A percentile compares a stretch with the other conserved stretches of the same genome.
Conservation (phyloP, 1,140 invertebrate genomes). For the Octopus sinensis region DNA sequence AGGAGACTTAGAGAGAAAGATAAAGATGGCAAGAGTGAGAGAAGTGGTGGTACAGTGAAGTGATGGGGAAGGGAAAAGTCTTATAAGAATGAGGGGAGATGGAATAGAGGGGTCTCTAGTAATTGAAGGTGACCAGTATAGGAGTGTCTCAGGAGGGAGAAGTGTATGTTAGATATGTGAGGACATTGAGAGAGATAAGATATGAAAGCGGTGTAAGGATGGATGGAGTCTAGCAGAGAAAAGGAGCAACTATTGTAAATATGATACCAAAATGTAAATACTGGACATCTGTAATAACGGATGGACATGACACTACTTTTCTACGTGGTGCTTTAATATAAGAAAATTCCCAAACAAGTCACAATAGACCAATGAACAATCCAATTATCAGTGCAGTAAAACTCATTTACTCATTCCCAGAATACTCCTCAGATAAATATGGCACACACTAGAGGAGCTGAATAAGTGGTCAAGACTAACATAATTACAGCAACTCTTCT, state of each 20-base stretch:
- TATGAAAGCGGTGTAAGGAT: too few relatives aligned
- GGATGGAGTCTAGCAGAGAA: too few relatives aligned
- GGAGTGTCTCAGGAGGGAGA: too few relatives aligned
- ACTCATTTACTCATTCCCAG: constrained; percentile 62
- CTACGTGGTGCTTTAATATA: constrained; percentile 49
- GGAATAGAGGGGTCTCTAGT: too few relatives aligned
- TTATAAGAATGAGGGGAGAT: too few relatives aligned
- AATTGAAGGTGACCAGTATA: too few relatives aligned
- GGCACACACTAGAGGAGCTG: constrained; percentile 64
- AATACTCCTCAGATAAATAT: constrained; percentile 63
- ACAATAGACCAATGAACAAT: constrained; percentile 57
- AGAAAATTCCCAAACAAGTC: constrained; percentile 55
- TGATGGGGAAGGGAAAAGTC: too few relatives aligned
- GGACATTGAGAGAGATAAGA: too few relatives aligned
- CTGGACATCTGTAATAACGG: constrained; percentile 53
- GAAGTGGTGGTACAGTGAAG: too few relatives aligned
- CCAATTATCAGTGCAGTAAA: constrained; percentile 64
- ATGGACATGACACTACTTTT: constrained; percentile 35
- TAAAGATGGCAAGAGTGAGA: too few relatives aligned
- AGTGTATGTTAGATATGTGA: too few relatives aligned
- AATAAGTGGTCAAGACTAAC: constrained; percentile 62
- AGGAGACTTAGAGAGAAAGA: too few relatives aligned
- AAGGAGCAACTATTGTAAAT: constrained; percentile 22
- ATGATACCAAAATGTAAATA: constrained; percentile 58
- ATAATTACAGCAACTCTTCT: constrained; percentile 58